Conservation (phyloP, 1,140 invertebrate species). For the Drosophila mojavensis region DNA sequence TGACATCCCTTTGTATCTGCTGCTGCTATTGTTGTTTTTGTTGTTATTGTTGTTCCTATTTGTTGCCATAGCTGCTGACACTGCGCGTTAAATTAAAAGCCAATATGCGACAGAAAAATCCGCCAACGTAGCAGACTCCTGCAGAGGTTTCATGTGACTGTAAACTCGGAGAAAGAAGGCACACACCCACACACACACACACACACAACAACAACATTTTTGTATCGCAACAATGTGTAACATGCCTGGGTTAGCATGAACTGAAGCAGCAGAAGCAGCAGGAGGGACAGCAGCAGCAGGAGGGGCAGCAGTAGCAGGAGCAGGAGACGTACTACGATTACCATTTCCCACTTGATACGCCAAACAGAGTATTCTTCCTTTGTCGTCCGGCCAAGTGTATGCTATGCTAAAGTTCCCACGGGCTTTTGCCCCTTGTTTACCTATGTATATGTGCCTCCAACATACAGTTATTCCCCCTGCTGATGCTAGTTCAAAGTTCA, state of each 20-base stretch:
- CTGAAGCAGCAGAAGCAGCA: slow-evolving; percentile 3
- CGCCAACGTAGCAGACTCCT: slow-evolving; percentile 62
- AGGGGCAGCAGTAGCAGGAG: too few species aligned
- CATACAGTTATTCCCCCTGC: neutral
- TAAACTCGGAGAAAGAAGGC: slow-evolving; percentile 16
- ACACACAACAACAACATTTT: slow-evolving; percentile 47
- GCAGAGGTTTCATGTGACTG: slow-evolving; percentile 34
- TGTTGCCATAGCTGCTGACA: slow-evolving; percentile 59
- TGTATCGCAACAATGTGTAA: slow-evolving; percentile 51
- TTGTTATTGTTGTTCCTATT: slow-evolving; percentile 7
- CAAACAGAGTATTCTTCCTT: slow-evolving; percentile 17
- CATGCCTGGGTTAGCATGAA: slow-evolving; percentile 24
- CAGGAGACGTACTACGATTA: slow-evolving; percentile 55
- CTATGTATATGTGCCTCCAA: slow-evolving; percentile 1
- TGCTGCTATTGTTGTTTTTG: slow-evolving; percentile 3
- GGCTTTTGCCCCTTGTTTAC: slow-evolving; percentile 54
- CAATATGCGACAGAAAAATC: slow-evolving; percentile 76
- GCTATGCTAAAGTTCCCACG: slow-evolving; percentile 52
- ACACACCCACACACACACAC: slow-evolving; percentile 4
- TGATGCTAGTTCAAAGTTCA: slow-evolving; percentile 29
- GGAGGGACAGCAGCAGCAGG: neutral
- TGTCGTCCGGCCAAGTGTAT: slow-evolving; percentile 30
- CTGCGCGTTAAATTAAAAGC: slow-evolving; percentile 76
- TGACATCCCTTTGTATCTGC: neutral
- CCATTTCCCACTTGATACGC: slow-evolving; percentile 59